Evolutionary conservation across 1,140 invertebrate species (phyloP).

Genomic region (Homalodisca vitripennis): DNA sequence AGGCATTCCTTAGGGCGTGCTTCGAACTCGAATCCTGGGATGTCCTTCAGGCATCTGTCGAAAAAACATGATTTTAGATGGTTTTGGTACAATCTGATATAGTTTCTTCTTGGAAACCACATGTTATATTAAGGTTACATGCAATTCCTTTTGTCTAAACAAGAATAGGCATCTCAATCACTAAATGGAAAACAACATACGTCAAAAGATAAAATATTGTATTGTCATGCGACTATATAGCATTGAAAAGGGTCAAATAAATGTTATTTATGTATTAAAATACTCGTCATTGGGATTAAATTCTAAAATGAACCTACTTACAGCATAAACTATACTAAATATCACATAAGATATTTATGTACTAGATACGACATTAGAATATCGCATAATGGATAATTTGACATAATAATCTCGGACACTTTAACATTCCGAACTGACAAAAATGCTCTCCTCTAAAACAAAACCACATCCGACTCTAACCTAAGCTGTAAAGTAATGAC

Average conservation of each 20-base stretch:
- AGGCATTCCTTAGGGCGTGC: constrained; percentile 72
- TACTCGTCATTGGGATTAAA: too few species aligned
- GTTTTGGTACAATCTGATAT: background rate
- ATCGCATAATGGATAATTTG: too few species aligned
- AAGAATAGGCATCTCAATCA: background rate
- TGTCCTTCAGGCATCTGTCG: constrained; percentile 68
- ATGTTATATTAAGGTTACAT: background rate
- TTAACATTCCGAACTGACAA: too few species aligned
- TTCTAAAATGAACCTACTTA: too few species aligned
- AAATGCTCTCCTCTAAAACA: too few species aligned
- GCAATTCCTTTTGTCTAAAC: background rate
- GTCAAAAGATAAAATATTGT: background rate
- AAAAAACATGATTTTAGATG: background rate
- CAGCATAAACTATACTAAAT: too few species aligned
- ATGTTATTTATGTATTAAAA: too few species aligned
- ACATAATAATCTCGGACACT: too few species aligned
- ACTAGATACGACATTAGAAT: too few species aligned
- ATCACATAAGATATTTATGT: too few species aligned
- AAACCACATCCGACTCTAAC: too few species aligned
- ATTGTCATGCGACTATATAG: background rate
- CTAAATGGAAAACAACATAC: background rate
- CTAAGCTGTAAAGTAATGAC: too few species aligned
- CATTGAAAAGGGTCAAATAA: background rate
- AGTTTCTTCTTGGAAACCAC: background rate
- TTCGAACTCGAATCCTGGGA: constrained; percentile 66